Base-by-base conservation (phyloP, 2,888 invertebrate species). In the Stictocephala bisonia region DNA sequence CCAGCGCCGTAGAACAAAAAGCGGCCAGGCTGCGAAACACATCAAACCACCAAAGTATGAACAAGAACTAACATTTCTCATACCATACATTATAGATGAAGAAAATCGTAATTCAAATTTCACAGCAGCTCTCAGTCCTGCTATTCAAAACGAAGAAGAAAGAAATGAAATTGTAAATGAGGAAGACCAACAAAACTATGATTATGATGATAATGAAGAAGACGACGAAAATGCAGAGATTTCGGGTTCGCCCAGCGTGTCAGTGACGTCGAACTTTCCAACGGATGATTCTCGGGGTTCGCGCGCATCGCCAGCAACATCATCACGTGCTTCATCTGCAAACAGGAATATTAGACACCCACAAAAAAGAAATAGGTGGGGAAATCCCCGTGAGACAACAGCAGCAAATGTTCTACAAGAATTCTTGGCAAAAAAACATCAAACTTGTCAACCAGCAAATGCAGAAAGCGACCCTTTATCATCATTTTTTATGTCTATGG, bases 361-460 rank as follows among this genome's bases (percentile, higher is more conserved):
- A 2, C 15, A 24, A 7, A 68, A 66, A 44, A 66, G 51, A 51
- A n/a, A 51, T 18, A 50, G 60, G 22, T 20, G n/a, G 4, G 51
- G 15, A 3, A 18, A n/a, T 27, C 27, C 15, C 1, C 9, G 3
- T 7, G 20, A 68, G 24, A 51, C 48, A 29, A 29, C 31, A 26
- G 68, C 51, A 6, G 27, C 51, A 26, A 68, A 31, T 51, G 68
- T 68, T 15, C 13, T 68, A 29, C 29, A 68, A 20, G 68, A 68
- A 3, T 68, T 29, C 22, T 48, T 68, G 51, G 50, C 27, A 3
- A 50, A n/a, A n/a, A 68, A 51, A 13, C 6, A n/a, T n/a, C n/a
- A 2, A 26, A 20, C 26, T 15, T 11, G 13, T 9, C 9, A 7
- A n/a, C 3, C 13, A 24, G 15, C 53, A 4, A 4, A 7, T 9